These are phyloP conservation scores for Polylopha cassiicola DNA, from an alignment of 2,888 invertebrate genomes.

Conservation along the genomic window DNA sequence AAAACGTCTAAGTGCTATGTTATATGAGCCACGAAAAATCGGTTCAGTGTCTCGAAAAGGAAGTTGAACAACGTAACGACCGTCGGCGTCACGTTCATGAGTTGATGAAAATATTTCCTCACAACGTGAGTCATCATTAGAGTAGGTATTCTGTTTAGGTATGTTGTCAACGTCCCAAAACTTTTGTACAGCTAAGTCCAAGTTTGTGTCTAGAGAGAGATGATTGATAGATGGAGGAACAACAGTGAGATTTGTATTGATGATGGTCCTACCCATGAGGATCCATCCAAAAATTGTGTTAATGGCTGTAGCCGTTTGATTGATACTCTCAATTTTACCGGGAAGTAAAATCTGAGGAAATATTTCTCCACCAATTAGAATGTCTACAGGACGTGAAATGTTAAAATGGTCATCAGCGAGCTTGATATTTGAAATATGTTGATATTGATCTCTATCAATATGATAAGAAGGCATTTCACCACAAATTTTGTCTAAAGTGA, in stretches of 20 bases:
- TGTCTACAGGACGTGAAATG: neutral
- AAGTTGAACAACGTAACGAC: slow-evolving; percentile 2
- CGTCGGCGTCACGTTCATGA: neutral
- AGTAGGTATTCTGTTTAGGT: neutral
- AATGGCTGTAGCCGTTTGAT: neutral
- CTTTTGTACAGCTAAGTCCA: too few relatives aligned
- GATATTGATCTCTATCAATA: too few relatives aligned
- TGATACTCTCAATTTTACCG: neutral
- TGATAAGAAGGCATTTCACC: too few relatives aligned
- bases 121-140: neutral
- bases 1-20: slow-evolving; percentile 6
- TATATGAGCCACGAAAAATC: neutral
- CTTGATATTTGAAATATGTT: too few relatives aligned
- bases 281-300: too few relatives aligned
- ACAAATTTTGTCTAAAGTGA: too few relatives aligned
- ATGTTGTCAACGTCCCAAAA: neutral
- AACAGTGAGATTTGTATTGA: too few relatives aligned
- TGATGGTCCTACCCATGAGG: too few relatives aligned
- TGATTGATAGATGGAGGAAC: too few relatives aligned
- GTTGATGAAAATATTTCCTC: neutral
- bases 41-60: neutral
- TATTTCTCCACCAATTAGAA: neutral
- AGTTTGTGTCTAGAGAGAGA: too few relatives aligned
- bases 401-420: neutral
- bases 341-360: too few relatives aligned